A percentile compares a stretch with the other conserved stretches of the same genome.
These are phyloP conservation scores for Pedionomus torquatus DNA, from an alignment of 2,113 vertebrate genomes.

Conservation along the genomic window DNA sequence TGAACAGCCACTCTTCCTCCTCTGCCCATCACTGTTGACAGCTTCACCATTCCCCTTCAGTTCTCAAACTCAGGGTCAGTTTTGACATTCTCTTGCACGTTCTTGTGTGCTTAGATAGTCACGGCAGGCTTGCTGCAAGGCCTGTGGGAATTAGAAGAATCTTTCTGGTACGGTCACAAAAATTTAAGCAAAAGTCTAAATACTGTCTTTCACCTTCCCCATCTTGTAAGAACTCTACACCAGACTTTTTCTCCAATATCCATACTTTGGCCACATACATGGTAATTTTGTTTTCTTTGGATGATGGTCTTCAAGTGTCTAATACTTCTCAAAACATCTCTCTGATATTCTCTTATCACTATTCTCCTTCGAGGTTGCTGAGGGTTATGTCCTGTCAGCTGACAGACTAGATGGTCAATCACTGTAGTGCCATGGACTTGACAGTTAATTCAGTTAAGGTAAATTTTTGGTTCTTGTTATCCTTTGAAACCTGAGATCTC, in stretches of 20 bases:
- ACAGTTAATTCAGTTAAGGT: not conserved
- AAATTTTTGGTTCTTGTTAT: not conserved
- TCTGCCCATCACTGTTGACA: not conserved
- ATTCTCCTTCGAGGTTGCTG: not conserved
- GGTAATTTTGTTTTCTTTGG: not conserved
- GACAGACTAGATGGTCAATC: not conserved
- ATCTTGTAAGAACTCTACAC: not conserved
- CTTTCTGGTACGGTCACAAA: not conserved
- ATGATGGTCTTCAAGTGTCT: not conserved
- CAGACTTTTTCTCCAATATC: not conserved
- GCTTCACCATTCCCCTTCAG: not conserved
- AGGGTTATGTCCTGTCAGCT: not conserved
- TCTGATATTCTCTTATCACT: not conserved
- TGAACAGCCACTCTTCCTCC: not conserved
- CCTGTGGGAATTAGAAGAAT: not conserved
- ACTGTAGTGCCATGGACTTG: not conserved
- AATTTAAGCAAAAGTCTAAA: not conserved
- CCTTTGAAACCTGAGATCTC: not conserved
- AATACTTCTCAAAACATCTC: not conserved
- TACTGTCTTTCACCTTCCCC: rapidly evolving
- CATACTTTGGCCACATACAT: not conserved
- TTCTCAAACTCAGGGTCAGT: not conserved
- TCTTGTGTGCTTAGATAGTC: not conserved
- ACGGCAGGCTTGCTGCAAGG: not conserved
- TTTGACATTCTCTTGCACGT: not conserved